phyloP scores from a whole-genome alignment of 2,113 vertebrate species.

The Ptilorrhoa leucosticta region DNA sequence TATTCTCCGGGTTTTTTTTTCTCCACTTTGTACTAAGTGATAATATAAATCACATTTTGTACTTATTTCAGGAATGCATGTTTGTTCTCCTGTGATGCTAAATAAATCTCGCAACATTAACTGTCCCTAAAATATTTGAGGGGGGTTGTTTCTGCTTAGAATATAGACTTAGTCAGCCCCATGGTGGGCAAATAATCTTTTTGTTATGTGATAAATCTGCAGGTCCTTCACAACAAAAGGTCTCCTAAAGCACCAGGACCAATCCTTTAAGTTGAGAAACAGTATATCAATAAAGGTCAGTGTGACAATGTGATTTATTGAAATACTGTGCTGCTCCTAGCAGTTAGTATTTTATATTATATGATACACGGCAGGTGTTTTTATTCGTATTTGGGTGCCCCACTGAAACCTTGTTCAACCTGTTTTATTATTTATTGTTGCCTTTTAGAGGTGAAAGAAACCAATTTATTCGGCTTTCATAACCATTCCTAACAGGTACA shows the following conservation, averaged over 20 bases:
- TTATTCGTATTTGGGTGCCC: slow-evolving; percentile 54
- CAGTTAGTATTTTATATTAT: slow-evolving; percentile 62
- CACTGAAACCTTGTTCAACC: slow-evolving; percentile 59
- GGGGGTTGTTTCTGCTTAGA: background rate
- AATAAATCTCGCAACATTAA: slow-evolving; percentile 12
- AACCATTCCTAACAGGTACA: slow-evolving; percentile 60
- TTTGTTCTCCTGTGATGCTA: background rate
- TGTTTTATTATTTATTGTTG: slow-evolving; percentile 73
- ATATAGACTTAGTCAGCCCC: slow-evolving; percentile 4
- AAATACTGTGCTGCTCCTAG: slow-evolving; percentile 47
- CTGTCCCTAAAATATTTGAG: background rate
- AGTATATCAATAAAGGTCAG: slow-evolving; percentile 75
- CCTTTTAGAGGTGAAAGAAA: slow-evolving; percentile 70
- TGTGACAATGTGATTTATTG: slow-evolving; percentile 71
- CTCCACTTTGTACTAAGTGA: background rate
- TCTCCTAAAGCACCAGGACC: slow-evolving; percentile 60
- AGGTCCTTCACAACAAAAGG: slow-evolving; percentile 55
- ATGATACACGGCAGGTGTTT: slow-evolving; percentile 67
- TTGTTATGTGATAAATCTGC: slow-evolving; percentile 34
- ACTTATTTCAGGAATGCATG: background rate
- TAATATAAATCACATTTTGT: background rate
- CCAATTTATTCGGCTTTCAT: slow-evolving; percentile 69
- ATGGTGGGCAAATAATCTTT: slow-evolving; percentile 58
- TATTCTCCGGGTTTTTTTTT: background rate
- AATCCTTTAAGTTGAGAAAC: slow-evolving; percentile 57